A percentile compares a stretch with the other conserved stretches of the same genome.
These are phyloP conservation scores for Brotula barbata DNA, from an alignment of 2,797 vertebrate species.

Conservation along the genomic window DNA sequence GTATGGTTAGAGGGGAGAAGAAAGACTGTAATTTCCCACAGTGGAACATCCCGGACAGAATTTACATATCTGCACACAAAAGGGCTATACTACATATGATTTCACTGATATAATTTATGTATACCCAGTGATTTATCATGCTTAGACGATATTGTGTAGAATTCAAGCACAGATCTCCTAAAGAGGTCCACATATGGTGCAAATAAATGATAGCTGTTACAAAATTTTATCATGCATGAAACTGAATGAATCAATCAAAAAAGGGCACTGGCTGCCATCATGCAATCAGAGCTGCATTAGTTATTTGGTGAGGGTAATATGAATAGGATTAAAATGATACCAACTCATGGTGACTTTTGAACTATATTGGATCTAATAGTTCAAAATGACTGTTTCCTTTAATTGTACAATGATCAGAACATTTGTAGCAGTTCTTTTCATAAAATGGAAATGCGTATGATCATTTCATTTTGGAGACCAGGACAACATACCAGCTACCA, in stretches of 20 bases:
- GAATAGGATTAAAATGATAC: background rate
- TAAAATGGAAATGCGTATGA: no score
- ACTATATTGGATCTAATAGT: background rate
- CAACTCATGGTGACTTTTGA: background rate
- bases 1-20: conserved; percentile 71
- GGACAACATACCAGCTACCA: no score
- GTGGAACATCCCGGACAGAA: conserved; percentile 55
- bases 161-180: conserved; percentile 61
- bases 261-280: conserved; percentile 51
- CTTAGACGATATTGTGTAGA: conserved; percentile 57
- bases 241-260: conserved; percentile 72
- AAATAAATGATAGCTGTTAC: conserved; percentile 75
- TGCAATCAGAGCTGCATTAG: conserved; percentile 42
- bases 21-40: conserved; percentile 65
- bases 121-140: conserved; percentile 70
- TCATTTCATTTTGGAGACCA: no score
- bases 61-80: conserved; percentile 65
- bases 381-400: no score
- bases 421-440: no score
- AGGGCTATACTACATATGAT: conserved; percentile 46
- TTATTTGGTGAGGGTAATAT: conserved; percentile 20
- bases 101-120: conserved; percentile 68
- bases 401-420: no score
- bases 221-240: conserved; percentile 77
- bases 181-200: conserved; percentile 59